These are phyloP conservation scores for Antennarius maculatus DNA, from an alignment of 2,797 vertebrate species.

Conservation along the genomic window DNA sequence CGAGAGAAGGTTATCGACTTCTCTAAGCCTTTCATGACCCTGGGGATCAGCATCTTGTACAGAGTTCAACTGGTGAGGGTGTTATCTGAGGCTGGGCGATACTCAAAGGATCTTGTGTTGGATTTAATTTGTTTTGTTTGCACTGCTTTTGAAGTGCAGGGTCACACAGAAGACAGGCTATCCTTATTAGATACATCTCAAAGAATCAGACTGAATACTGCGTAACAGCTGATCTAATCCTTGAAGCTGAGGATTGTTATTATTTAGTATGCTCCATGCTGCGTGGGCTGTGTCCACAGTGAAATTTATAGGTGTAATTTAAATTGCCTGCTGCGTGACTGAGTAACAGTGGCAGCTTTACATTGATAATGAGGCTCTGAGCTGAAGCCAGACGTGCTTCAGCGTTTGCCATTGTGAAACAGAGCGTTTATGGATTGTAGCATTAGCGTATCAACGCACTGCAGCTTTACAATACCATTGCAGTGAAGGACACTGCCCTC, in stretches of 20 bases:
- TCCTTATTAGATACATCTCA: constrained; percentile 23
- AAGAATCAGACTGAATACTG: constrained; percentile 30
- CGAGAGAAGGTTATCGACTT: constrained; percentile 92
- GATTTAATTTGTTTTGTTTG: constrained; percentile 53
- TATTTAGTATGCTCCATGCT: constrained; percentile 22
- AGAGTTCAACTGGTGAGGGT: constrained; percentile 90
- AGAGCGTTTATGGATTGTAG: constrained; percentile 67
- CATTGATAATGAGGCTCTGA: constrained; percentile 68
- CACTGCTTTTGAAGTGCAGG: constrained; percentile 23
- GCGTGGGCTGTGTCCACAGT: constrained; percentile 38
- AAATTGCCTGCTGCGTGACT: constrained; percentile 49
- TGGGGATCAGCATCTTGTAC: constrained; percentile 96
- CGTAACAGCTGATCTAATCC: constrained; percentile 35
- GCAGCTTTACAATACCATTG: constrained; percentile 49
- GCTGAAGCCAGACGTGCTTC: constrained; percentile 51
- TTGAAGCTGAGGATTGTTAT: constrained; percentile 35
- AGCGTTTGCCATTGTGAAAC: constrained; percentile 61
- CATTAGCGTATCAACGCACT: constrained; percentile 65
- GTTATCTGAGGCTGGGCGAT: constrained; percentile 41
- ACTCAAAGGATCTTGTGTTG: constrained; percentile 35
- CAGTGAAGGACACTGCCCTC: constrained; percentile 69
- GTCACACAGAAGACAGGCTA: constrained; percentile 29
- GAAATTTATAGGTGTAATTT: constrained; percentile 60
- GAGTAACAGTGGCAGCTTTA: constrained; percentile 67
- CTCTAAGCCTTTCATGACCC: constrained; percentile 95